These are phyloP conservation scores for Etia nguti DNA, from an alignment of 2,113 vertebrate species.

Conservation along the genomic window DNA sequence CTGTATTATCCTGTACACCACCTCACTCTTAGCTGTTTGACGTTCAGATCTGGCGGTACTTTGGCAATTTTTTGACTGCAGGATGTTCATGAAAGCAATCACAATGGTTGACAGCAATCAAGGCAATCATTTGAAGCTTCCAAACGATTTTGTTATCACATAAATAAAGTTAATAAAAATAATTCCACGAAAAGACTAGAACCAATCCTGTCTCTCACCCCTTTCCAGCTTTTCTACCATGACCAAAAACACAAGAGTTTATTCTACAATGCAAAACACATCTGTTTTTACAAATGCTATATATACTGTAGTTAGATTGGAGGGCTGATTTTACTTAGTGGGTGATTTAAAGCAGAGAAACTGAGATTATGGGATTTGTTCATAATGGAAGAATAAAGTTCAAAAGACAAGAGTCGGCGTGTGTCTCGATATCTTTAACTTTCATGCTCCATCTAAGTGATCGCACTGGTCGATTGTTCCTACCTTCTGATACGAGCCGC, in stretches of 20 bases:
- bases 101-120: background rate
- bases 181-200: background rate
- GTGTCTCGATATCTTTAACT: background rate
- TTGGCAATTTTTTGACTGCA: background rate
- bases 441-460: background rate
- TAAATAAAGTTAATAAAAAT: too few species aligned
- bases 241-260: background rate
- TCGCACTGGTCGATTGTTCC: background rate
- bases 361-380: too few species aligned
- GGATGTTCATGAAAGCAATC: background rate
- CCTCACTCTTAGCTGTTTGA: background rate
- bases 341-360: background rate
- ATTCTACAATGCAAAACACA: background rate
- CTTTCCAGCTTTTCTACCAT: background rate
- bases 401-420: background rate
- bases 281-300: background rate
- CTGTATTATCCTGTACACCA: background rate
- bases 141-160: background rate
- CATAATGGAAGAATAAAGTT: too few species aligned
- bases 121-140: background rate
- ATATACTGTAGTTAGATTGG: background rate
- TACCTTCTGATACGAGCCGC: rapidly evolving
- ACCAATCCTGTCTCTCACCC: background rate
- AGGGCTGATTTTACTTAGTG: background rate
- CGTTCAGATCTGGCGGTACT: background rate